Base-by-base conservation (phyloP, 64 coral and sea anemone species). In the Montipora capricornis region DNA sequence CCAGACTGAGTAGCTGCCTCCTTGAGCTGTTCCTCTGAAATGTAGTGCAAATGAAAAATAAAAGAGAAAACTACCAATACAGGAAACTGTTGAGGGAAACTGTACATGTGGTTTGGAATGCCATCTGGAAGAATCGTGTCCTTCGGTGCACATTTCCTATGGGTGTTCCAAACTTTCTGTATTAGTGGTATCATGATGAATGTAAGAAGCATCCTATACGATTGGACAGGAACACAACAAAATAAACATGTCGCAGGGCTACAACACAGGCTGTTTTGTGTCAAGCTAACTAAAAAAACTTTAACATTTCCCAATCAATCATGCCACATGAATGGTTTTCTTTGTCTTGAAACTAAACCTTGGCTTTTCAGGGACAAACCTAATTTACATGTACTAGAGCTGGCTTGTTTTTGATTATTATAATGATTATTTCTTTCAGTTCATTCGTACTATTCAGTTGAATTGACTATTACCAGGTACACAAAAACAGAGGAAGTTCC, bases 181-280 rank as follows among this genome's bases (percentile, higher is more conserved):
- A 93, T 75, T 5, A 87, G 49, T 15, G 91, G 91, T 51, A 93
- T 93, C 59, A 80, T 87, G 15, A 88, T 80, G 79, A 93, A 88
- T 88, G 91, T 66, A 76, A 93, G 57, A 19, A 93, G 73, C 6
- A 80, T 3, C 49, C 90, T 79, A 78, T 57, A 57, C 53, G 67
- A 69, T 69, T 69, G 67, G 67, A 0, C 62, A 9, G 8, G 49
- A 88, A 88, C 20, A 52, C 15, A 70, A 73, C 13, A 81, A 52
- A 12, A 14, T 74, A 71, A 16, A 71, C 68, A 71, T 20, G 2
- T 3, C 53, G 53, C 53, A 19, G 20, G 68, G 20, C 20, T 22
- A 71, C 20, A 22, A 71, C 20, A 71, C 53, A 57, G 53, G 53
- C 53, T 57, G 53, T 57, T 57, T 57, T 57, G 3, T 57, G 53